Conservation (phyloP, 2,113 vertebrate genomes). For the Eulemur macaco region DNA sequence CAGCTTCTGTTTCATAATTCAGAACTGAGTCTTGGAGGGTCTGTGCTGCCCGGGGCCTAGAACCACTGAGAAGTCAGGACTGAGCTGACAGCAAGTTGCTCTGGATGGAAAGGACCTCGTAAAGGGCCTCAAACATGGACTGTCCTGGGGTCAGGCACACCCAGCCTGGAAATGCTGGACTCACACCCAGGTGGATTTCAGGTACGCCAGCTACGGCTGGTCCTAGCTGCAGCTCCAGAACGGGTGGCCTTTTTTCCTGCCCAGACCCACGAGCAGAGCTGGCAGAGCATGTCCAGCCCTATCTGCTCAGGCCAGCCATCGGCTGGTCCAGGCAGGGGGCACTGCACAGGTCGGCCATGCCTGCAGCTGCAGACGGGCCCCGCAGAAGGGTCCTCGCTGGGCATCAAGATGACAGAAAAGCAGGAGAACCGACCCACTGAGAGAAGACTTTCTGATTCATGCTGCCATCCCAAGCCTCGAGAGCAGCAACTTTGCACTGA, state of each 20-base stretch:
- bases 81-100: not conserved
- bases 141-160: not conserved
- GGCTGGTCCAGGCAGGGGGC: not conserved
- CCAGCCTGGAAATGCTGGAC: not conserved
- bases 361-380: not conserved
- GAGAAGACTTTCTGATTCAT: not conserved
- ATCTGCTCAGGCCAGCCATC: not conserved
- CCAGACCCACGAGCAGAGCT: accelerated
- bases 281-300: accelerated
- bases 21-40: accelerated
- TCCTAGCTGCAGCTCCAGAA: not conserved
- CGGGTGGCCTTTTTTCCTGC: not conserved
- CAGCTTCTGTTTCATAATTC: accelerated
- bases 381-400: not conserved
- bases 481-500: not conserved
- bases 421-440: accelerated
- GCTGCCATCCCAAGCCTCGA: not conserved
- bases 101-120: not conserved
- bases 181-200: accelerated
- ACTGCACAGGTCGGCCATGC: accelerated
- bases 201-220: accelerated
- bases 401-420: not conserved
- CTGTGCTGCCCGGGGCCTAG: not conserved
- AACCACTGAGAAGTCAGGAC: not conserved
- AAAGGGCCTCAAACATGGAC: not conserved